A percentile compares a stretch with the other conserved stretches of the same genome.
phyloP scores from a whole-genome alignment of 1,140 invertebrate genomes.

The Leptopilina clavipes region DNA sequence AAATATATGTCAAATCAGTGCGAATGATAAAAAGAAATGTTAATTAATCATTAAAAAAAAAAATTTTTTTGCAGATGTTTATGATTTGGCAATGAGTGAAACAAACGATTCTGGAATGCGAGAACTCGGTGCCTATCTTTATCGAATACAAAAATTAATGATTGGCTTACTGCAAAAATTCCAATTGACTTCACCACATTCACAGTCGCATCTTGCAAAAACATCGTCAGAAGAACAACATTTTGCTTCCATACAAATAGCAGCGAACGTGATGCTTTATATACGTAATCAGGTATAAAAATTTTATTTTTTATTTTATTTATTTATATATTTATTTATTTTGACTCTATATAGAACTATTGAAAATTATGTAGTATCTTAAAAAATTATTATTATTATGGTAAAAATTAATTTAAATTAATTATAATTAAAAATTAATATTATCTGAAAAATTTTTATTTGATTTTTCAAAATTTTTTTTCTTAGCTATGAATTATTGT shows the following conservation, averaged over 20 bases:
- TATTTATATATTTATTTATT: too few relatives aligned
- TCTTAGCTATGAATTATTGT: too few relatives aligned
- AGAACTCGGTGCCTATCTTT: constrained; percentile 77
- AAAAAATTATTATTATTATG: too few relatives aligned
- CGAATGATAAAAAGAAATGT: too few relatives aligned
- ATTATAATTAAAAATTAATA: neutral
- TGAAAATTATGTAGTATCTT: too few relatives aligned
- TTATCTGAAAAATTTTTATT: too few relatives aligned
- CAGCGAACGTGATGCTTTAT: constrained; percentile 82
- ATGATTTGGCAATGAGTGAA: constrained; percentile 62
- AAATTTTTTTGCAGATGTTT: constrained; percentile 64
- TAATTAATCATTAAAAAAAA: neutral
- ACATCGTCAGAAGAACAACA: constrained; percentile 60
- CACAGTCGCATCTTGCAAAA: constrained; percentile 52
- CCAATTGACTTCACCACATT: constrained; percentile 55
- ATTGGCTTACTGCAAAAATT: constrained; percentile 83
- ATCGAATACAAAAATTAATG: constrained; percentile 81
- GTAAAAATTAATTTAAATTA: too few relatives aligned
- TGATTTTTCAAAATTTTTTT: too few relatives aligned
- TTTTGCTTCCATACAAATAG: constrained; percentile 76
- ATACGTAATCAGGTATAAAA: constrained; percentile 72
- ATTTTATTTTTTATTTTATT: constrained; percentile 20
- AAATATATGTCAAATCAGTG: too few relatives aligned
- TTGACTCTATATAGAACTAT: too few relatives aligned
- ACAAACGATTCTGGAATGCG: constrained; percentile 73